A percentile compares a stretch with the other conserved stretches of the same genome.
phyloP scores from a whole-genome alignment of 2,797 vertebrate species.

The Galago senegalensis region DNA sequence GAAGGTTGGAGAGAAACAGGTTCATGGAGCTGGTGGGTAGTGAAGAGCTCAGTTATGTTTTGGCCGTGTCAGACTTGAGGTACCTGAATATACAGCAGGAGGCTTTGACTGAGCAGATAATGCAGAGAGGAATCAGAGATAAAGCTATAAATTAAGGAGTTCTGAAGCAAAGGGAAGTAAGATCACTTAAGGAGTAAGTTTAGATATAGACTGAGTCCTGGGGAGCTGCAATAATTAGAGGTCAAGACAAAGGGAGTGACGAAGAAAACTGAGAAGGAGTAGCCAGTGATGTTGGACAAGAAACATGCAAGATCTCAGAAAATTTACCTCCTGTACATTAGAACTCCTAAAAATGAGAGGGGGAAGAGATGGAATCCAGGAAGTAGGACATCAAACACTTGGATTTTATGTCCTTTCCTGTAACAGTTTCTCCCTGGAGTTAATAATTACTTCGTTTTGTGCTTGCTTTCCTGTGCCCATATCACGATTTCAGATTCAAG shows the following conservation, averaged over 20 bases:
- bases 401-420: neutral
- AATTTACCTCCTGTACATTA: neutral
- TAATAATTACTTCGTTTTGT: neutral
- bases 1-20: neutral
- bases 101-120: neutral
- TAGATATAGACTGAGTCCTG: neutral
- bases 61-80: neutral
- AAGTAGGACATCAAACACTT: neutral
- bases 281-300: neutral
- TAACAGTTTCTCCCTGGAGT: neutral
- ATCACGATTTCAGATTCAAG: neutral
- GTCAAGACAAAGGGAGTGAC: neutral
- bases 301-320: neutral
- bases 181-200: neutral
- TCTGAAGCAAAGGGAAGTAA: neutral
- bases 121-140: neutral
- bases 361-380: neutral
- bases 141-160: neutral
- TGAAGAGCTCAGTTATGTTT: neutral
- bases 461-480: neutral
- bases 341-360: neutral
- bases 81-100: neutral
- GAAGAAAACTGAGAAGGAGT: neutral
- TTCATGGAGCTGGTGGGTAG: neutral
- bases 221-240: neutral